Conservation (phyloP, 2,797 vertebrate genomes). For the Poeciliopsis presidionis region DNA sequence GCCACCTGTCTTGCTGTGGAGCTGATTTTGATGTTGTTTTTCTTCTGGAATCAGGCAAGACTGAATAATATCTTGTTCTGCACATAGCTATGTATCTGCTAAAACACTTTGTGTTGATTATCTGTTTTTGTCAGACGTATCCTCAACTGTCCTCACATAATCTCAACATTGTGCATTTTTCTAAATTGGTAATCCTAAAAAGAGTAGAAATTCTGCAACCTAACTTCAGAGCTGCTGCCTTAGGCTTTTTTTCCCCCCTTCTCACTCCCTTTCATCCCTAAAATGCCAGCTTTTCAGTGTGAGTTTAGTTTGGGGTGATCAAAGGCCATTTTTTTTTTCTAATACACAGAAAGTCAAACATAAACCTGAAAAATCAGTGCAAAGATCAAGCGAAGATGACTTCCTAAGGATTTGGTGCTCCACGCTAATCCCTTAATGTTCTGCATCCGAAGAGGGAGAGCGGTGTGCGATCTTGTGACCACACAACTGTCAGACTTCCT, state of each 20-base stretch:
- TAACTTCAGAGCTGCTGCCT: slow-evolving; percentile 84
- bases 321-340: slow-evolving; percentile 53
- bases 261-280: slow-evolving; percentile 33
- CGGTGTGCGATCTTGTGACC: slow-evolving; percentile 47
- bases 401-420: slow-evolving; percentile 46
- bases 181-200: slow-evolving; percentile 20
- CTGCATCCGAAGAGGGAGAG: slow-evolving; percentile 33
- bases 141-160: slow-evolving; percentile 62
- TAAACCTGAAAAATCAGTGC: slow-evolving; percentile 64
- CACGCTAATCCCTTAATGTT: slow-evolving; percentile 62
- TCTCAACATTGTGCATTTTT: slow-evolving; percentile 56
- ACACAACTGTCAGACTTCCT: slow-evolving; percentile 63
- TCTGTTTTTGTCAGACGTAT: slow-evolving; percentile 43
- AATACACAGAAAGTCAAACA: slow-evolving; percentile 55
- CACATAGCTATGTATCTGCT: not conserved
- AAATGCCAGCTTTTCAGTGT: slow-evolving; percentile 24
- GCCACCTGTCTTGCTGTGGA: slow-evolving; percentile 38
- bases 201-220: slow-evolving; percentile 34
- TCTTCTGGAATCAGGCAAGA: slow-evolving; percentile 2
- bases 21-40: slow-evolving; percentile 32
- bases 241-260: slow-evolving; percentile 46
- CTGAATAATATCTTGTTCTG: slow-evolving; percentile 3
- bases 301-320: slow-evolving; percentile 62
- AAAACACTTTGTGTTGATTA: slow-evolving; percentile 18
- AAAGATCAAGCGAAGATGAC: slow-evolving; percentile 36